phyloP scores from a whole-genome alignment of 2,797 vertebrate genomes.

The Morelia viridis region DNA sequence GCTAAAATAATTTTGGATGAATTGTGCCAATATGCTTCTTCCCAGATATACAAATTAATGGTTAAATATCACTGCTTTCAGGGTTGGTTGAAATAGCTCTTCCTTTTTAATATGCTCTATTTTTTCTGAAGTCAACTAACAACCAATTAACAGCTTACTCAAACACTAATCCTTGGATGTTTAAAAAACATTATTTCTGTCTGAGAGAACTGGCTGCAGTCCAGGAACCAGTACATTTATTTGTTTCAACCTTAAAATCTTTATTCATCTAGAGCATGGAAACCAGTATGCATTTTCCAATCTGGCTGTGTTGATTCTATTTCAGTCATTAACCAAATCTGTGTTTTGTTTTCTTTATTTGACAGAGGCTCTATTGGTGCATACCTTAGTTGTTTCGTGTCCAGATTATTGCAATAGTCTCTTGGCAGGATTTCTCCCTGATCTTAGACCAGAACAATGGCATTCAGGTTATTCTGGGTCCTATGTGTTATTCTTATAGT shows the following conservation, averaged over 20 bases:
- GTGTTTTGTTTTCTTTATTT: not conserved
- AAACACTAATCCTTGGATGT: not conserved
- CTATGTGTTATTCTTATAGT: not conserved
- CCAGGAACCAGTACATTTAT: not conserved
- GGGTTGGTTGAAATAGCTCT: not conserved
- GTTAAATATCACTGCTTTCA: not conserved
- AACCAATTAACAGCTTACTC: constrained; percentile 17
- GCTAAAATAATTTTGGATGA: constrained; percentile 11
- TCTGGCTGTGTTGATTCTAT: not conserved
- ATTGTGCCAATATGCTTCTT: not conserved
- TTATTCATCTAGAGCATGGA: not conserved
- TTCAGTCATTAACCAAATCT: constrained; percentile 3
- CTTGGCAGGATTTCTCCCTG: not conserved
- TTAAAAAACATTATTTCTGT: not conserved
- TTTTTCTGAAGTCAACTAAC: constrained; percentile 7
- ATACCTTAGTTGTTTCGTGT: not conserved
- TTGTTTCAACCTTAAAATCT: constrained; percentile 7
- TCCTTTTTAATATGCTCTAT: constrained; percentile 4
- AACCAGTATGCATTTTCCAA: not conserved
- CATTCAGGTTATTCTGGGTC: not conserved
- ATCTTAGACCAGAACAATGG: not conserved
- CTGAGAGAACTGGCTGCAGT: not conserved
- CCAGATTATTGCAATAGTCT: not conserved
- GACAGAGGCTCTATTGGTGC: not conserved
- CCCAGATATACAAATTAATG: constrained; percentile 13